Evolutionary conservation across 2,113 vertebrate genomes (phyloP), one percentile per base, ranked within the genome.

Genomic region (Bos taurus): DNA sequence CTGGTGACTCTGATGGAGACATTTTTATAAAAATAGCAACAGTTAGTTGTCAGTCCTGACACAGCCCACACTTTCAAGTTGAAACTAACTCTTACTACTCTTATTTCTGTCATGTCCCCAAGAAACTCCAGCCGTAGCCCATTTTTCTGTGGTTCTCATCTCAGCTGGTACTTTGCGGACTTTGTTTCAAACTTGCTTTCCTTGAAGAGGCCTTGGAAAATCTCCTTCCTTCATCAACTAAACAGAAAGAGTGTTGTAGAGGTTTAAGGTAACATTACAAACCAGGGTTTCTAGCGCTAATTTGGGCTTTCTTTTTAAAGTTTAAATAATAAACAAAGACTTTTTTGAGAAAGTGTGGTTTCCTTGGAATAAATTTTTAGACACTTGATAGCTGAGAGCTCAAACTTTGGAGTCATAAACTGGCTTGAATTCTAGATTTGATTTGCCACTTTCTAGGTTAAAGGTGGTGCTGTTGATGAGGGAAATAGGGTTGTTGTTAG

Each of bases 201-300:
- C 92, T 28, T 97, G 95, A 94, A 84, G 93, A 96, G 0, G 2
- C 77, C 36, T 71, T 97, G 88, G 90, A 91, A 98, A 97, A 98
- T 98, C 84, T 92, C 96, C 96, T 98, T 97, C 95, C 91, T 98
- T 98, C 94, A 50, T 98, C 95, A 77, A 90, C 57, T 50, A 97
- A 33, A 64, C 78, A 86, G 64, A 28, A 40, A 52, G 97, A 97
- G n/a, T 19, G 6, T 43, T 77, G 50, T 60, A 0, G n/a, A 85
- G 56, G 23, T 40, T 48, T 48, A 95, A 90, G 82, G 50, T 96
- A 92, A 98, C 97, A 95, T 97, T 97, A 77, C 89, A 84, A 88
- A 89, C 83, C 40, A 62, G 36, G 36, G 12, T 83, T 98, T 96
- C 88, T 88, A 96, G 40, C 83, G 59, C 50, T 91, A 80, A 88